Evolutionary conservation across 2,888 invertebrate species (phyloP), one percentile per base, ranked within the genome.

Genomic region (Campoplex capitator): DNA sequence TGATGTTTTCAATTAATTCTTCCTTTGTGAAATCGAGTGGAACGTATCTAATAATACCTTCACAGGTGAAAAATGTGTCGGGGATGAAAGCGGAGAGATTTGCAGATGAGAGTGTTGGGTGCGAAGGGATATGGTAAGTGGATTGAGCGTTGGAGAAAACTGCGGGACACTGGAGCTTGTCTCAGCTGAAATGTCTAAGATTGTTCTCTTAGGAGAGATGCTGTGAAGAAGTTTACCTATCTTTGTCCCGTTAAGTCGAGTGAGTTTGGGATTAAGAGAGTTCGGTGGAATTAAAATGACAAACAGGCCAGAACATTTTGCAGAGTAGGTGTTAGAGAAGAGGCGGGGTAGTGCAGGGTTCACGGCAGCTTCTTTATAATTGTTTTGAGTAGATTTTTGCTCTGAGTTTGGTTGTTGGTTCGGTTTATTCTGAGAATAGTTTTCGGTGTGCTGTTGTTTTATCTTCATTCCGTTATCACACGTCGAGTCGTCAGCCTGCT

Each of bases 41-140:
- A 8, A 82, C 70, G 16, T 68, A 68, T 23, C 54, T 58, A 11
- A 83, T 83, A 1, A 58, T 1, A 4, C 83, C 83, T 7, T 76
- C 71, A 32, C 83, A 71, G 18, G 16, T 7, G 6, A 83, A 0
- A 3, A 62, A 77, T 2, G 58, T 6, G 18, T 83, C 76, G 1
- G 83, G 83, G 13, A 83, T 76, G 54, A 45, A 83, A 2, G 83
- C 83, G 2, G 51, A 13, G 8, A 74, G 42, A 32, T 74, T 56
- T n/a, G n/a, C 9, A 1, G 54, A 1, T 56, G 1, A 6, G 1
- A 81, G 74, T 3, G 18, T 0, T 0, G 23, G 54, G 13, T 51
- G 56, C 8, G 73, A 38, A n/a, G 74, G 62, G 28, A 65, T 51
- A 6, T 35, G 32, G 56, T 74, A 73, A 7, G 81, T 74, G 2